phyloP scores from a whole-genome alignment of 2,113 vertebrate species.

The Diadophis punctatus region DNA sequence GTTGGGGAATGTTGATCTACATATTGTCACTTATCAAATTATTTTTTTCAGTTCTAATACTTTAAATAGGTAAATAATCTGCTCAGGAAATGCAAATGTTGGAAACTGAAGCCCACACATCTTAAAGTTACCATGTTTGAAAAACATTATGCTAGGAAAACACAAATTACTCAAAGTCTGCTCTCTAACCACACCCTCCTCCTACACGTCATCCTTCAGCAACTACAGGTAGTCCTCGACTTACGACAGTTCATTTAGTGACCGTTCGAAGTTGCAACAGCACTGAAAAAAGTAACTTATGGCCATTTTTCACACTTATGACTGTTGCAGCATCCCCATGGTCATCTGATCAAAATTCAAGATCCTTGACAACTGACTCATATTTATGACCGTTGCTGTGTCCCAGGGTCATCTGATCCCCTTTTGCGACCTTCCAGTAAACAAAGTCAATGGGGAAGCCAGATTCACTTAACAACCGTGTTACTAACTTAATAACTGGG shows the following conservation, averaged over 20 bases:
- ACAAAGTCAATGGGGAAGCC: not conserved
- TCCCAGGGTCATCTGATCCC: too few relatives aligned
- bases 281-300: too few relatives aligned
- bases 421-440: not conserved
- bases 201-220: not conserved
- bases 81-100: not conserved
- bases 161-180: not conserved
- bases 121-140: not conserved
- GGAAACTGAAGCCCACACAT: rapidly evolving
- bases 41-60: not conserved
- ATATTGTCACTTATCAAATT: not conserved
- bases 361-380: too few relatives aligned
- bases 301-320: too few relatives aligned
- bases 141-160: not conserved
- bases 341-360: too few relatives aligned
- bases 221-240: not conserved
- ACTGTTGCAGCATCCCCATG: too few relatives aligned
- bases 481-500: not conserved
- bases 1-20: not conserved
- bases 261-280: too few relatives aligned
- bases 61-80: not conserved
- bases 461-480: not conserved
- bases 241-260: not conserved
- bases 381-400: too few relatives aligned
- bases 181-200: not conserved